Base-by-base conservation (phyloP, 2,113 vertebrate species). In the Pheucticus melanocephalus region DNA sequence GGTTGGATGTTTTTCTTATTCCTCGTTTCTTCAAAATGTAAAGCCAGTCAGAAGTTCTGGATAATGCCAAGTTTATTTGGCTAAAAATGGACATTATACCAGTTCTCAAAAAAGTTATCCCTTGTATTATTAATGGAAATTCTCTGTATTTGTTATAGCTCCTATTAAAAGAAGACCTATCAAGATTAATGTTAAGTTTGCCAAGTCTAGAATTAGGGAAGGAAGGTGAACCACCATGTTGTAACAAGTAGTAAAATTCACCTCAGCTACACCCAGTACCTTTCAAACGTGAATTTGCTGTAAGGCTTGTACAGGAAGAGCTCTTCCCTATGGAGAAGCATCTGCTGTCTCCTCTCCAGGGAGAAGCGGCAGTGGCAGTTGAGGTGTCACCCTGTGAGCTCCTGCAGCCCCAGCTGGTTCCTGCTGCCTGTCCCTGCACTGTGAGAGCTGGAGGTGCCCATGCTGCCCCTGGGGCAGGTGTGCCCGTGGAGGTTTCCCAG, bases 401-500 rank as follows among this genome's bases (percentile, higher is more conserved):
- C 25, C 21, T 1, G 2, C 44, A n/a, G 70, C 47, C 75, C n/a
- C 10, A 1, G 44, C 45, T 11, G 44, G 13, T 9, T 28, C 18
- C 76, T 10, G 35, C 68, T 27, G 70, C 56, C 60, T 7, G 40
- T 60, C 40, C 57, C 50, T 16, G 15, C 8, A 2, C 23, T 1
- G 5, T 0, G 24, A 1, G 33, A 51, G 54, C 72, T 33, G 86
- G 30, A 64, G 40, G 64, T 69, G 59, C 0, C 80, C 42, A 1
- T 0, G 14, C 18, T 48, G 40, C 30, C 66, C 61, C 60, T 27
- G 8, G 22, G 11, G 2, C 60, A 80, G 70, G 13, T 40, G 88
- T 60, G 30, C 39, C 60, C 28, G 0, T 0, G n/a, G 16, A 57
- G 79, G 12, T 11, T 65, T 4, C 8, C 40, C 79, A 27, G 44